These are phyloP conservation scores for Chaenogobius annularis DNA, from an alignment of 2,113 vertebrate genomes.

Conservation along the genomic window DNA sequence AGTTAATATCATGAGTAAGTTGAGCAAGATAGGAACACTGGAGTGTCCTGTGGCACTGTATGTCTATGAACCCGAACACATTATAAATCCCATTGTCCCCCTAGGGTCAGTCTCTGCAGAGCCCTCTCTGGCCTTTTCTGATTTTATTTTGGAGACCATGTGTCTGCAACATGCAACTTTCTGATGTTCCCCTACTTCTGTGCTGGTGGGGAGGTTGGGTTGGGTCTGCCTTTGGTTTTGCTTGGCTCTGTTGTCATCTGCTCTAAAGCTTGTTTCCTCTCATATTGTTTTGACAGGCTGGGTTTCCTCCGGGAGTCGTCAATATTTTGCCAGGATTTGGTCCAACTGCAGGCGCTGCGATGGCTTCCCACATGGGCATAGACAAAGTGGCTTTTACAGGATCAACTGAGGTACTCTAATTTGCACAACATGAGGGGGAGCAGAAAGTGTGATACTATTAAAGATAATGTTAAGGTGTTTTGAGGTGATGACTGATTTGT, in stretches of 20 bases:
- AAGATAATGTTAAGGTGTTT: background rate
- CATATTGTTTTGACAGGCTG: conserved; percentile 89
- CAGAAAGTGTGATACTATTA: conserved; percentile 44
- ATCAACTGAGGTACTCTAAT: conserved; percentile 89
- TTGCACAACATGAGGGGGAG: conserved; percentile 48
- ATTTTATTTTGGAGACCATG: conserved; percentile 62
- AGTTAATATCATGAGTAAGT: conserved; percentile 26
- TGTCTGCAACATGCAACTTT: conserved; percentile 65
- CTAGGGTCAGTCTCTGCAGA: conserved; percentile 31
- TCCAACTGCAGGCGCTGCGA: conserved; percentile 92
- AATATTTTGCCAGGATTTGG: conserved; percentile 99
- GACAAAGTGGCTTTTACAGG: conserved; percentile 99
- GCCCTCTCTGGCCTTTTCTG: conserved; percentile 45
- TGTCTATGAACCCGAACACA: conserved; percentile 39
- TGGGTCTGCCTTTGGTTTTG: conserved; percentile 71
- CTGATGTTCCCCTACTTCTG: conserved; percentile 65
- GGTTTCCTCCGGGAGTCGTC: conserved; percentile 97
- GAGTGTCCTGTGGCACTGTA: conserved; percentile 24
- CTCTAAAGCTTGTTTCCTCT: conserved; percentile 77
- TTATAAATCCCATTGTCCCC: conserved; percentile 44
- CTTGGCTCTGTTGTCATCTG: conserved; percentile 73
- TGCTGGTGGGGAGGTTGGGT: conserved; percentile 67
- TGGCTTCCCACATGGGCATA: conserved; percentile 92
- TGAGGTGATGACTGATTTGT: background rate
- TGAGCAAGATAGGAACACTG: conserved; percentile 24